Base-by-base conservation (phyloP, 92 coral and sea anemone genomes). In the Isaurus tuberculatus region DNA sequence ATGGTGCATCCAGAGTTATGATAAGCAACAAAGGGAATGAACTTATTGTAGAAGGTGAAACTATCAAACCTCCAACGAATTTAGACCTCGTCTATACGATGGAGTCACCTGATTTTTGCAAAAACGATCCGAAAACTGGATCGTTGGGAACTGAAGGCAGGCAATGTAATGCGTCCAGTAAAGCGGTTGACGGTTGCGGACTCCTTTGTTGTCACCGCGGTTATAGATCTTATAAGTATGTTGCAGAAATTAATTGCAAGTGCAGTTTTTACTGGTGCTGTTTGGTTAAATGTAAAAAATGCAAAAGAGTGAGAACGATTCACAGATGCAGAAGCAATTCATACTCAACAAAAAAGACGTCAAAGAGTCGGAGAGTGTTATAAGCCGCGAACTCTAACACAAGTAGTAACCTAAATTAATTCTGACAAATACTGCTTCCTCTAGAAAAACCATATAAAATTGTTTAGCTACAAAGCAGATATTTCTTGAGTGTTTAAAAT, bases 241-340 rank as follows among this genome's bases (percentile, higher is more conserved):
- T 81, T 13, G 87, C 88, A 48, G 77, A 48, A 1, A 79, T 70
- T 60, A 87, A 95, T 28, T 97, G 99, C 83, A 87, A 87, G 63
- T 97, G 99, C 69, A 86, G 85, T 13, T 97, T 97, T 49, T 63
- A 73, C 33, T 97, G 99, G 99, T 97, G 99, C 78, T 97, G 99
- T 64, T 83, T 86, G 1, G 99, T 97, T 33, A 84, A 85, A 26
- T 97, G 99, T 75, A 53, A 92, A 69, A 79, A 61, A 37, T 97
- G 99, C 83, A 58, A 46, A 22, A 29, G 42, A n/a, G 86, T 88
- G 11, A 72, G 80, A 63, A 88, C 83, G 26, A 83, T 94, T 11
- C 60, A 87, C 78, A 88, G 90, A 25, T 97, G 99, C 78, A 55
- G n/a, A 3, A 55, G 9, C n/a, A 2, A 0, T 19, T 22, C 63